These are phyloP conservation scores for Yoshiicerus persimilis DNA, from an alignment of 1,140 invertebrate genomes.

Conservation along the genomic window DNA sequence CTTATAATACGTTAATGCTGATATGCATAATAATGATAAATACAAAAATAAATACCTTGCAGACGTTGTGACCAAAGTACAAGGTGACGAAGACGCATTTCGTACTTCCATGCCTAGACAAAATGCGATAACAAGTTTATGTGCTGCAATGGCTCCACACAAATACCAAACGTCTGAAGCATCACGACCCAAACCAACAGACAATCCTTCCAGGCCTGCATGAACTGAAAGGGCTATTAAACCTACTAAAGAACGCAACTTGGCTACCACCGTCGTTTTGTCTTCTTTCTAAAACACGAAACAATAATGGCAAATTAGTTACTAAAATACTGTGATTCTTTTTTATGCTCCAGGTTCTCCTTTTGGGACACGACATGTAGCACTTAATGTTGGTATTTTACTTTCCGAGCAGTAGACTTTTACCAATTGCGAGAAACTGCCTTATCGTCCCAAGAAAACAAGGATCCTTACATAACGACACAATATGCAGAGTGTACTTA, in stretches of 20 bases:
- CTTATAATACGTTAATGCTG: neutral
- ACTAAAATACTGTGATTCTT: too few species aligned
- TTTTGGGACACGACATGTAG: too few species aligned
- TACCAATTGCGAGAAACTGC: too few species aligned
- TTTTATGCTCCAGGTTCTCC: too few species aligned
- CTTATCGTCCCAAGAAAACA: too few species aligned
- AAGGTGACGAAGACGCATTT: conserved; percentile 43
- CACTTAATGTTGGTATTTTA: too few species aligned
- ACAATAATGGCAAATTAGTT: too few species aligned
- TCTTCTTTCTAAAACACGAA: conserved; percentile 45
- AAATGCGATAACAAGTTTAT: conserved; percentile 69
- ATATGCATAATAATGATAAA: too few species aligned
- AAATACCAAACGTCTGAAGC: conserved; percentile 67
- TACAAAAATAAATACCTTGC: conserved; percentile 30
- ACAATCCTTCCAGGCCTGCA: conserved; percentile 76
- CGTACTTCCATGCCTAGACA: conserved; percentile 70
- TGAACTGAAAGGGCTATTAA: conserved; percentile 71
- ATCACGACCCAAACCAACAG: conserved; percentile 66
- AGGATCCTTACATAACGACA: too few species aligned
- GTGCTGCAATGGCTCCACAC: conserved; percentile 65
- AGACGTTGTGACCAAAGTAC: conserved; percentile 47
- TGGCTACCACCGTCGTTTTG: conserved; percentile 32
- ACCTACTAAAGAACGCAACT: conserved; percentile 37
- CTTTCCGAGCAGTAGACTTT: too few species aligned
- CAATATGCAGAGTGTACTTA: neutral